Evolutionary conservation across 2,888 invertebrate genomes (phyloP), one percentile per base, ranked within the genome.

Genomic region (Campoplex capitator): DNA sequence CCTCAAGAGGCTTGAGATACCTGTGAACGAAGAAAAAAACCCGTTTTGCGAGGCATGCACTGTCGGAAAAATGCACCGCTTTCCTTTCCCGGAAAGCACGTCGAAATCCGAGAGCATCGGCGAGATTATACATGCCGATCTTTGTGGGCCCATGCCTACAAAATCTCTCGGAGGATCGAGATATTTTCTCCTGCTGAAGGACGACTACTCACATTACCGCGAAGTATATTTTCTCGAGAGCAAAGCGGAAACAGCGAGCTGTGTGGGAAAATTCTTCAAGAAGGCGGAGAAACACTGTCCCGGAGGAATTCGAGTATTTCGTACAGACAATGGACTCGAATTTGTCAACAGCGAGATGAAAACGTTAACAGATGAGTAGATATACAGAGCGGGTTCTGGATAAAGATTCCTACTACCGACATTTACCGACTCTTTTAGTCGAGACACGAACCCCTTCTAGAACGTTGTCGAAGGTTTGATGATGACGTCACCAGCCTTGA

Each of bases 81-180:
- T 84, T 4, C 71, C 88, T 1, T 88, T 89, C 54, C 67, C 79
- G 0, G 75, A 45, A 11, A 88, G 86, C 67, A 11, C 42, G 0
- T 62, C 80, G 11, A 86, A 71, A 58, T 45, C 87, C 0, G 70
- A 35, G 16, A 71, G 28, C 51, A 73, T 74, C 8, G 89, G 88
- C 0, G 88, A 89, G 28, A 56, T 90, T 3, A 71, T 89, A 1
- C 89, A 89, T 70, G 85, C 85, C 0, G 89, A 90, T 62, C 48
- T 89, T 1, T 87, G 89, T 58, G 89, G 89, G 3, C 86, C 74
- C 0, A 87, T 90, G 87, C 87, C 79, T 28, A 58, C 67, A 45
- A 68, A 38, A 65, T 23, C 56, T 0, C 18, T 75, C 28, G 82
- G 82, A 3, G 56, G 42, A 9, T 74, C 54, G 23, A 54, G 56